These are phyloP conservation scores for Microctonus aethiopoides DNA, from an alignment of 2,888 invertebrate genomes.

Conservation along the genomic window DNA sequence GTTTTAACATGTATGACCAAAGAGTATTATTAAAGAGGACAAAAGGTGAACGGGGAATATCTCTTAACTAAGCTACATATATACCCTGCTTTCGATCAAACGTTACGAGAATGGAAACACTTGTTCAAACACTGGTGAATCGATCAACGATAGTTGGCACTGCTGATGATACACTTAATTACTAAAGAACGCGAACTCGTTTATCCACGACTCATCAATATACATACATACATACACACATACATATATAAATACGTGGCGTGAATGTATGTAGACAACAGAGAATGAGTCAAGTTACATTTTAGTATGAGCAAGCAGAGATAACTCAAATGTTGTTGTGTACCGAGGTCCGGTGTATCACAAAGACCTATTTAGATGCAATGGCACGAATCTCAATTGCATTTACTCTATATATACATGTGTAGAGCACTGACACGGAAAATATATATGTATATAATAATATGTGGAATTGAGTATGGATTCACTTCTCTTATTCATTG, in stretches of 20 bases:
- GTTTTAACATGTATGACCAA: neutral
- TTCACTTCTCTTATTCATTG: neutral
- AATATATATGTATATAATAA: neutral
- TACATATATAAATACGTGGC: neutral
- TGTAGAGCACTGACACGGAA: neutral
- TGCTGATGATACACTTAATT: neutral
- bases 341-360: neutral
- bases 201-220: neutral
- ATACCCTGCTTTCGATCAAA: neutral
- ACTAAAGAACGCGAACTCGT: neutral
- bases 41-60: neutral
- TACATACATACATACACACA: neutral
- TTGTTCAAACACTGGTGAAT: conserved; percentile 5
- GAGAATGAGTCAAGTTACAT: neutral
- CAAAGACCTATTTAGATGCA: neutral
- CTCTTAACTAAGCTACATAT: conserved; percentile 25
- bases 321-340: neutral
- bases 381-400: neutral
- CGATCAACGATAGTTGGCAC: neutral
- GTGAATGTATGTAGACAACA: no score
- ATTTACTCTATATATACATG: neutral
- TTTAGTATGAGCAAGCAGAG: neutral
- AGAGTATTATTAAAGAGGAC: neutral
- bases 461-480: neutral
- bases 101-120: conserved; percentile 22